A percentile compares a stretch with the other conserved stretches of the same genome.
These are phyloP conservation scores for Mormyrus proboscirostris DNA, from an alignment of 2,797 vertebrate genomes.

Conservation along the genomic window DNA sequence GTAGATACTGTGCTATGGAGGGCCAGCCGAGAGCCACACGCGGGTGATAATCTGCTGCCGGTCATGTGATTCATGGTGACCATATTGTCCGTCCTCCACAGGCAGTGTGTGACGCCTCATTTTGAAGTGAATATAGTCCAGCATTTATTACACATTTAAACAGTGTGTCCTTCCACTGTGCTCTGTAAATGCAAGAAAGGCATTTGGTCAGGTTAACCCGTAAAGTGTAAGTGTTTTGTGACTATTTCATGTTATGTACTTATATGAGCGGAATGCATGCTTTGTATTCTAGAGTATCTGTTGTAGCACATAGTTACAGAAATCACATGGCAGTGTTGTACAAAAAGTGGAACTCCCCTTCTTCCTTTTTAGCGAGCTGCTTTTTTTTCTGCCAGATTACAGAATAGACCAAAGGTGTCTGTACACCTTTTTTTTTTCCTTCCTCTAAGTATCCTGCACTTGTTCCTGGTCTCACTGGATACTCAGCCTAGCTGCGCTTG, in stretches of 20 bases:
- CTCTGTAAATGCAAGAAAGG: background rate
- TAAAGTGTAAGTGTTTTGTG: background rate
- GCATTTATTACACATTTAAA: background rate
- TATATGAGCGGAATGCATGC: background rate
- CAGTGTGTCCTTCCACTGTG: background rate
- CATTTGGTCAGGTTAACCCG: background rate
- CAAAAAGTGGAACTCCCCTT: background rate
- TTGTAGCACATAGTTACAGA: background rate
- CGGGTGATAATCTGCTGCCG: background rate
- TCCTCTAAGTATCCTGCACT: background rate
- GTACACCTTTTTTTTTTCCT: background rate
- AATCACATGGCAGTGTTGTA: background rate
- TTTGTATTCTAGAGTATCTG: background rate
- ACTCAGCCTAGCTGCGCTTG: background rate
- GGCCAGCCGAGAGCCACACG: background rate
- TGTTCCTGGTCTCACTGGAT: background rate
- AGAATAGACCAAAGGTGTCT: background rate
- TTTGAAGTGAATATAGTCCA: background rate
- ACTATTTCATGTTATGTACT: background rate
- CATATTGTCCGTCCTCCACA: background rate
- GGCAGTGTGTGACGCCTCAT: background rate
- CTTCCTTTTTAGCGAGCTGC: background rate
- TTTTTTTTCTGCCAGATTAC: background rate
- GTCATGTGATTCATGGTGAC: background rate
- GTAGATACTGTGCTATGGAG: background rate